Evolutionary conservation across 2,888 invertebrate species (phyloP).

Genomic region (Apamea monoglypha): DNA sequence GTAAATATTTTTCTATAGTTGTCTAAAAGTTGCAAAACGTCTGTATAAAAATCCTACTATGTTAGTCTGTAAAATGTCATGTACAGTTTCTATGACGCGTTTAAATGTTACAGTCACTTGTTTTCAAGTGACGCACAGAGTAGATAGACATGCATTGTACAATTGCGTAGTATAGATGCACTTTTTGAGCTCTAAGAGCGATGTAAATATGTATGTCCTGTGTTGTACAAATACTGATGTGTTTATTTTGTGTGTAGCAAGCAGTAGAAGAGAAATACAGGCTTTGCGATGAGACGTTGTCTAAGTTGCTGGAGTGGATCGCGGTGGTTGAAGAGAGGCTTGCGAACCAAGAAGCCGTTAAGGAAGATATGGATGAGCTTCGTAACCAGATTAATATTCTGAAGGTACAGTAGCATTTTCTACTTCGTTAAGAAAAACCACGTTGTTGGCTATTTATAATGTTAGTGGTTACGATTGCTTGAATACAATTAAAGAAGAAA

Average conservation of each 20-base stretch:
- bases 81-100: conserved; percentile 56
- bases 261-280: conserved; percentile 98
- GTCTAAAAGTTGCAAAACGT: conserved; percentile 54
- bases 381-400: conserved; percentile 97
- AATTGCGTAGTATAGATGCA: conserved; percentile 71
- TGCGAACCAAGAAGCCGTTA: conserved; percentile 96
- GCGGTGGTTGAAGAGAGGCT: conserved; percentile 95
- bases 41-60: conserved; percentile 32
- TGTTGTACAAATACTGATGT: conserved; percentile 45
- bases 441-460: not conserved
- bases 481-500: not conserved
- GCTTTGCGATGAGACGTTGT: conserved; percentile 96
- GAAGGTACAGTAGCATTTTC: conserved; percentile 90
- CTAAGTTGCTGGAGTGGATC: conserved; percentile 96
- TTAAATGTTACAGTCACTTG: conserved; percentile 43
- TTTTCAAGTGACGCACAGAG: conserved; percentile 69
- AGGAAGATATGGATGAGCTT: conserved; percentile 96
- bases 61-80: conserved; percentile 49
- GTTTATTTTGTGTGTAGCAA: conserved; percentile 92
- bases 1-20: not conserved
- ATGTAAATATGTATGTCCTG: conserved; percentile 50
- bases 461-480: not conserved
- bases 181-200: conserved; percentile 61
- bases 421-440: not conserved
- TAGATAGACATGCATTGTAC: conserved; percentile 74